These are phyloP conservation scores for Oscheius sp. DNA, from an alignment of 2,888 invertebrate genomes.

Conservation along the genomic window DNA sequence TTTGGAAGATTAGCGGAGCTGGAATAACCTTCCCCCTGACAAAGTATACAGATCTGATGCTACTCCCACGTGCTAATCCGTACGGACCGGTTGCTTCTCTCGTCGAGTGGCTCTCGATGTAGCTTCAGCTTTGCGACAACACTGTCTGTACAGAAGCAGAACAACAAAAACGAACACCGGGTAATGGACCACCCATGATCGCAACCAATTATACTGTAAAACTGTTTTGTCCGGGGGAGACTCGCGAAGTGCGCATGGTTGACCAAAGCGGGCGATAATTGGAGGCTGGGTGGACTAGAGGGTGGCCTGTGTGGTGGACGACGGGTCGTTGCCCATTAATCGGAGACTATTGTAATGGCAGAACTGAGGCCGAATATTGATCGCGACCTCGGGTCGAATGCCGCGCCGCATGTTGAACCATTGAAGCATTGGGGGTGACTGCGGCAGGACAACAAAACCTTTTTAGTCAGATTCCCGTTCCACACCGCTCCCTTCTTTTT, in stretches of 20 bases:
- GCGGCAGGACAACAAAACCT: conserved; percentile 22
- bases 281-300: no score
- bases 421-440: no score
- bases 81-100: conserved; percentile 23
- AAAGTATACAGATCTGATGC: conserved; percentile 26
- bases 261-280: conserved; percentile 25
- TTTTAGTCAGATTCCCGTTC: background rate
- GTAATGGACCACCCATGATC: background rate
- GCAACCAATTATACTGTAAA: background rate
- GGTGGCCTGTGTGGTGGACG: no score
- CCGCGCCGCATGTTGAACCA: conserved; percentile 27
- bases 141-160: conserved; percentile 9
- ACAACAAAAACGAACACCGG: background rate
- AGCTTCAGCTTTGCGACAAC: conserved; percentile 28
- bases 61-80: conserved; percentile 28
- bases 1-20: no score
- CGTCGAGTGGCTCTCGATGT: conserved; percentile 30
- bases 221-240: background rate
- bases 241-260: conserved; percentile 11
- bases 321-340: conserved; percentile 22
- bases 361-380: conserved; percentile 30
- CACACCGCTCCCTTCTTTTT: background rate
- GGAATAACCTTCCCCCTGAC: conserved; percentile 1
- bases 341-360: conserved; percentile 29
- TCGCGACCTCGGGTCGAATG: conserved; percentile 29